These are phyloP conservation scores for Cryptoprocta ferox DNA, from an alignment of 2,797 vertebrate species.

Conservation along the genomic window DNA sequence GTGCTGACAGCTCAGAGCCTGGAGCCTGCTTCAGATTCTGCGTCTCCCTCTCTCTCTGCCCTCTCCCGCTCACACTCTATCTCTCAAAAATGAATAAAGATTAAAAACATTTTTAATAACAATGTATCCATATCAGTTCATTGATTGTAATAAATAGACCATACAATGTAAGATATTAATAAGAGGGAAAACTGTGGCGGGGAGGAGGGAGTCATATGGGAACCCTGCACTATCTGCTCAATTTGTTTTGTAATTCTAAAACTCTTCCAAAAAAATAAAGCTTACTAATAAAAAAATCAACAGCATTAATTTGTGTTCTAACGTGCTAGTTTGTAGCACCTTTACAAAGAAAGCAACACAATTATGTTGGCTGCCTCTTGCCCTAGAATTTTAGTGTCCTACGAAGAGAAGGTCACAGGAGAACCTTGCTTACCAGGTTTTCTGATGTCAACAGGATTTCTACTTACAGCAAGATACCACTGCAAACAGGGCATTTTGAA, in stretches of 20 bases:
- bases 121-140: neutral
- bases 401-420: neutral
- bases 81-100: too few relatives aligned
- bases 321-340: neutral
- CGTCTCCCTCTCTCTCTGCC: too few relatives aligned
- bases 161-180: neutral
- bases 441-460: neutral
- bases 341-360: neutral
- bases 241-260: constrained; percentile 1
- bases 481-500: neutral
- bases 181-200: neutral
- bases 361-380: neutral
- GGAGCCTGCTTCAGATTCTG: too few relatives aligned
- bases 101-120: neutral
- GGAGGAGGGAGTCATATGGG: neutral
- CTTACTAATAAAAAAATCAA: neutral
- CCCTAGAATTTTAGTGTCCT: neutral
- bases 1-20: too few relatives aligned
- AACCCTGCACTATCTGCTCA: neutral
- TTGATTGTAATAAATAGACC: neutral
- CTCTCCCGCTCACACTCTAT: too few relatives aligned
- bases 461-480: neutral
- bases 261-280: constrained; percentile 27
- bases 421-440: neutral
- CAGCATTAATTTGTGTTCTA: neutral